A percentile compares a stretch with the other conserved stretches of the same genome.
Conservation (phyloP, 1,140 invertebrate species). For the Chymomyza costata region DNA sequence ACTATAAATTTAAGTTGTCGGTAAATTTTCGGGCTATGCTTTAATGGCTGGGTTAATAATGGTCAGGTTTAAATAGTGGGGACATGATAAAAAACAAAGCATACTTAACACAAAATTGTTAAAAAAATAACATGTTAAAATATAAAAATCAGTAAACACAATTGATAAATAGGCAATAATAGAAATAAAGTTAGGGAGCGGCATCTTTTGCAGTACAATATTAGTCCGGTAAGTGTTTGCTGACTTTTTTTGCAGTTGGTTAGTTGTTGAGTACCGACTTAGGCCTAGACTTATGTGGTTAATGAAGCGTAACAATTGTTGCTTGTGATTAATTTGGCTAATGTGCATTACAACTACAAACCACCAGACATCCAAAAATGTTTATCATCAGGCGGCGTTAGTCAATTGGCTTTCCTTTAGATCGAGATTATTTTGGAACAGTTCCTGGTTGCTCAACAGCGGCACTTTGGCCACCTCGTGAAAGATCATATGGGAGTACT, state of each 20-base stretch:
- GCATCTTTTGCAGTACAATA: too few species aligned
- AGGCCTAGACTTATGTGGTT: conserved; percentile 20
- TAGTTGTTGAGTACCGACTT: conserved; percentile 15
- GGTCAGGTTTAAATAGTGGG: too few species aligned
- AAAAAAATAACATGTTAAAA: too few species aligned
- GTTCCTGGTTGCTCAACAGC: conserved; percentile 76
- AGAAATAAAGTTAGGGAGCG: conserved; percentile 17
- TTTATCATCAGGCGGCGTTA: conserved; percentile 20
- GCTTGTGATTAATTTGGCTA: conserved; percentile 59
- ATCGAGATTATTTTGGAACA: conserved; percentile 64
- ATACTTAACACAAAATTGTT: background rate
- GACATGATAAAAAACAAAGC: too few species aligned
- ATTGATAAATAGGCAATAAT: conserved; percentile 12
- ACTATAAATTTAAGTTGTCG: too few species aligned
- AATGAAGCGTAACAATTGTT: conserved; percentile 39
- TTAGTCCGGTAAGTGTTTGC: background rate
- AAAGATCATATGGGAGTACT: conserved; percentile 97
- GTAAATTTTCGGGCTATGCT: background rate
- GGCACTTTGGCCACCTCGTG: conserved; percentile 87
- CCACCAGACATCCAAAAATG: too few species aligned
- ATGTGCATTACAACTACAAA: conserved; percentile 18
- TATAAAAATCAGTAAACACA: conserved; percentile 13
- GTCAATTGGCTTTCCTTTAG: conserved; percentile 36
- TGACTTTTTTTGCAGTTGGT: background rate
- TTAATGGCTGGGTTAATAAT: too few species aligned